Base-by-base conservation (phyloP, 2,797 vertebrate genomes). In the Catostomus latipinnis region DNA sequence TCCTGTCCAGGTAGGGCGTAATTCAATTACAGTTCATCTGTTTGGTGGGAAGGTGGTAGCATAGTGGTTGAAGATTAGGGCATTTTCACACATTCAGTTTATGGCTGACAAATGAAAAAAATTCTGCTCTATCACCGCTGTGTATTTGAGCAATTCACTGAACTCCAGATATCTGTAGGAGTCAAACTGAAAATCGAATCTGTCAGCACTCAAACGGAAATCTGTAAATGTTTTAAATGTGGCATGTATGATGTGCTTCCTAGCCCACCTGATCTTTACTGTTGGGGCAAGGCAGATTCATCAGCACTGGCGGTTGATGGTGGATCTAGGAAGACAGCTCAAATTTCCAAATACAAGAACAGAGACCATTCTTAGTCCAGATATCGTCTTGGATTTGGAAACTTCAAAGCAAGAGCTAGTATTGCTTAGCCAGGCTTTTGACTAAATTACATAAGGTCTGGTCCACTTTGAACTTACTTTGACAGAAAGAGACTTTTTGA, bases 1-100 rank as follows among this genome's bases (percentile, higher is more conserved):
- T 72, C 18, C 60, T 71, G 77, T 71, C 68, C 68, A 49, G 8
- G 6, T 14, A 8, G 14, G 49, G 69, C 61, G 56, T 79, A 79
- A 79, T 72, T 79, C 77, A 16, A 49, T 79, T 72, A 79, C 43
- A 56, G 68, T 49, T 71, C 22, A 61, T 78, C 66, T 72, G 60
- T 22, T 71, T 79, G 13, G 49, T 5, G 12, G 18, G 14, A 12
- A 54, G 34, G 8, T 57, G 62, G 34, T 75, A 46, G 50, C 18
- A n/a, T 34, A 50, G 74, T 48, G 10, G 34, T 13, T 45, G 11
- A 14, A 46, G 12, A 46, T n/a, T 50, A 50, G 9, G 12, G 2
- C 1, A 1, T 54, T 63, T 76, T 43, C 48, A 8, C 22, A 8
- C 46, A n/a, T 56, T 56, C 7, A 22, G 1, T 46, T n/a, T 46